Evolutionary conservation across 2,113 vertebrate genomes (phyloP).

Genomic region (Montifringilla adamsi): DNA sequence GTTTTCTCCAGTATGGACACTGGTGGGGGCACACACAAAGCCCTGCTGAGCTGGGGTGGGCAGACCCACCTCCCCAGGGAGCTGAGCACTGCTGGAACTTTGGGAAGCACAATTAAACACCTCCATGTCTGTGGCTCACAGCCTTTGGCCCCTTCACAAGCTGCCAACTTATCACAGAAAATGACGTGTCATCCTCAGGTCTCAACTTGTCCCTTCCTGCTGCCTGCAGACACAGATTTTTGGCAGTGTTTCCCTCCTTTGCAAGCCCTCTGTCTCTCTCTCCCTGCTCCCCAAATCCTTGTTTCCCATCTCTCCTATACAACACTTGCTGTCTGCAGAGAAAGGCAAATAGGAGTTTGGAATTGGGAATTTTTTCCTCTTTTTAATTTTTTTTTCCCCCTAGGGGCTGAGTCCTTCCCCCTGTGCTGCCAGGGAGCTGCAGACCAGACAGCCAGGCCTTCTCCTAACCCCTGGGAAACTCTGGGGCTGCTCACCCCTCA

Average conservation of each 20-base stretch:
- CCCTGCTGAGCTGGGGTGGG: background rate
- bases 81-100: background rate
- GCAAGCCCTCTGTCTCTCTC: background rate
- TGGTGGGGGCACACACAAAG: fast-evolving
- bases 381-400: background rate
- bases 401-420: background rate
- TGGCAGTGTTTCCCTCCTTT: background rate
- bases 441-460: background rate
- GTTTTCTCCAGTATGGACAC: background rate
- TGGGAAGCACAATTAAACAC: background rate
- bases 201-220: background rate
- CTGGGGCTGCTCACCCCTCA: background rate
- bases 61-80: background rate
- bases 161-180: background rate
- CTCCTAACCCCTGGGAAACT: background rate
- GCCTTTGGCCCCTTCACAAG: background rate
- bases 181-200: background rate
- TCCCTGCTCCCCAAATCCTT: background rate
- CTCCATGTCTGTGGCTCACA: background rate
- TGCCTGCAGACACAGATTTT: background rate
- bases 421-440: background rate
- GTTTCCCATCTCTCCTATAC: background rate
- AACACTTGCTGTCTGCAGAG: background rate
- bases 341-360: background rate
- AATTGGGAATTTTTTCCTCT: background rate